phyloP scores from a whole-genome alignment of 2,113 vertebrate species.

The Epinephelus lanceolatus region DNA sequence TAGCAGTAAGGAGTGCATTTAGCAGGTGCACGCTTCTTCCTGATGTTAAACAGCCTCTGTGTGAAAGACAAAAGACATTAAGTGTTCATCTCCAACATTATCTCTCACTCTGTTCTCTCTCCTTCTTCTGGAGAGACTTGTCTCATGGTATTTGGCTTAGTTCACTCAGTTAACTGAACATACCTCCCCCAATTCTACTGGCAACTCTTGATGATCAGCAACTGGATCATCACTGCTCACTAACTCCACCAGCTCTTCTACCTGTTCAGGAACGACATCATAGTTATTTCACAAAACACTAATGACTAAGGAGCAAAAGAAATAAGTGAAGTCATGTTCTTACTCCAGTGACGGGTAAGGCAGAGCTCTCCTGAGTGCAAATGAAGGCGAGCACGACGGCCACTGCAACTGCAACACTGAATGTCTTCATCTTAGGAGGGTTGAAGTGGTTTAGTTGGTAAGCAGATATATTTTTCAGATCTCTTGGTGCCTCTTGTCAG shows the following conservation, averaged over 20 bases:
- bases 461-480: neutral
- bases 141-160: constrained; percentile 11
- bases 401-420: constrained; percentile 54
- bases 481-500: neutral
- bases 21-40: constrained; percentile 64
- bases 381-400: constrained; percentile 51
- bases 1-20: constrained; percentile 60
- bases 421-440: constrained; percentile 41
- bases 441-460: neutral
- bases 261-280: constrained; percentile 26
- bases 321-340: constrained; percentile 17
- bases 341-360: constrained; percentile 60
- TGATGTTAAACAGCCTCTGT: constrained; percentile 67
- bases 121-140: neutral
- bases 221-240: neutral
- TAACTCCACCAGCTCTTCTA: constrained; percentile 17
- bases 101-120: neutral
- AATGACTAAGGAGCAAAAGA: neutral
- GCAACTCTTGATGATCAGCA: constrained; percentile 10
- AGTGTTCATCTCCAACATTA: constrained; percentile 15
- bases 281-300: neutral
- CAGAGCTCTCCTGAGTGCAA: constrained; percentile 53
- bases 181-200: constrained; percentile 59
- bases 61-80: constrained; percentile 18
- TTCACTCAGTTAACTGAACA: constrained; percentile 15